Conservation (phyloP, 2,113 vertebrate species). For the Syngnathus scovelli region DNA sequence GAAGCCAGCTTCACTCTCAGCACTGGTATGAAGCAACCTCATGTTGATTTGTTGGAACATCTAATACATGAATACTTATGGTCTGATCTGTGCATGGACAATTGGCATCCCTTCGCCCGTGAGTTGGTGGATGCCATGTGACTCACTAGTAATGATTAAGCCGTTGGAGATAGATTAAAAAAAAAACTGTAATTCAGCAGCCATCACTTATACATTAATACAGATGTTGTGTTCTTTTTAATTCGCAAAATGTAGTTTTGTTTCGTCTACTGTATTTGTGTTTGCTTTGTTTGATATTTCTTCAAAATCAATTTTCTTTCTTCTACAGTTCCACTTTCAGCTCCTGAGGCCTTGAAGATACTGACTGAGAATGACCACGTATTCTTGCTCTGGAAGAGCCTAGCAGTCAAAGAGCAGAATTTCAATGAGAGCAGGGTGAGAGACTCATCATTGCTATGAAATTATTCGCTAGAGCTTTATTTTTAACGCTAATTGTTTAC, state of each 20-base stretch:
- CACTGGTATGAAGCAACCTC: slow-evolving; percentile 69
- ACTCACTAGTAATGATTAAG: too few relatives aligned
- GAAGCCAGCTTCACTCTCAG: slow-evolving; percentile 86
- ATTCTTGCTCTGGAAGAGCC: slow-evolving; percentile 93
- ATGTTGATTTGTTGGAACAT: neutral
- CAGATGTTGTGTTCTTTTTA: too few relatives aligned
- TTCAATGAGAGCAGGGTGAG: slow-evolving; percentile 94
- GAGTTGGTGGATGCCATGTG: neutral
- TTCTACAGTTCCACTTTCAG: slow-evolving; percentile 77
- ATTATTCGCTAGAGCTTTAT: neutral
- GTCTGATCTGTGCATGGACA: too few relatives aligned
- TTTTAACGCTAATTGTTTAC: neutral
- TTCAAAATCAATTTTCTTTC: neutral
- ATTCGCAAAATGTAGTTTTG: too few relatives aligned
- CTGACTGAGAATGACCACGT: slow-evolving; percentile 87
- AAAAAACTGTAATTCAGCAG: neutral
- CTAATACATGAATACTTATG: neutral
- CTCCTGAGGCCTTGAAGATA: slow-evolving; percentile 92
- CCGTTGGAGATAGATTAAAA: neutral
- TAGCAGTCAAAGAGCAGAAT: slow-evolving; percentile 83
- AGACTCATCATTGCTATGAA: neutral
- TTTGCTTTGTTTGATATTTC: neutral
- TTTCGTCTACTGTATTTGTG: neutral
- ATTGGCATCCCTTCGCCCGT: too few relatives aligned
- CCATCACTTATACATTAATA: neutral